Evolutionary conservation across 1,140 invertebrate species (phyloP).

Genomic region (Ooceraea biroi): DNA sequence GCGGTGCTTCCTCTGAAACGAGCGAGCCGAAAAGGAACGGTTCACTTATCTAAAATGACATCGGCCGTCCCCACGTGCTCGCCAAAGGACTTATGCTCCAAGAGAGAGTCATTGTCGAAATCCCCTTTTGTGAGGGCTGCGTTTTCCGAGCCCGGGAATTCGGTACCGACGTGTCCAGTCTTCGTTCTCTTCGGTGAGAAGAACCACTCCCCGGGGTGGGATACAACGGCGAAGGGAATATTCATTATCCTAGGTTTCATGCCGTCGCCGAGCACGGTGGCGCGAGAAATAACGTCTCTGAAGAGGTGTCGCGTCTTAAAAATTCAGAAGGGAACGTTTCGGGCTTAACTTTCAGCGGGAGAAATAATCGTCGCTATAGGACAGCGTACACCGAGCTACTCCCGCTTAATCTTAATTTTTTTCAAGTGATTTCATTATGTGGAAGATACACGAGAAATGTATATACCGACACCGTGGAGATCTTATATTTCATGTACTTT

Average conservation of each 20-base stretch:
- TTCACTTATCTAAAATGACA: conserved; percentile 86
- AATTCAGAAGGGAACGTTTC: conserved; percentile 22
- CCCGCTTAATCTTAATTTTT: conserved; percentile 52
- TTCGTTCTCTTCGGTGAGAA: conserved; percentile 43
- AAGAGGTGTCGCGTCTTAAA: conserved; percentile 39
- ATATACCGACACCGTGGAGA: not conserved
- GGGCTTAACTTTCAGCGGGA: conserved; percentile 39
- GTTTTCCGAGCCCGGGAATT: conserved; percentile 39
- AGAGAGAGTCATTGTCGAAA: conserved; percentile 44
- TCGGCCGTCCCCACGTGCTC: conserved; percentile 77
- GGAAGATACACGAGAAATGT: not conserved
- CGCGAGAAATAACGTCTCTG: conserved; percentile 17
- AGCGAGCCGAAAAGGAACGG: conserved; percentile 77
- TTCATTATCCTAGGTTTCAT: conserved; percentile 45
- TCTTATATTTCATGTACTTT: conserved; percentile 5
- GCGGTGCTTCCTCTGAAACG: conserved; percentile 58
- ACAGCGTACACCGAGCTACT: not conserved
- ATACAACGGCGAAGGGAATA: conserved; percentile 18
- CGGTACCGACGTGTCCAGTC: conserved; percentile 38
- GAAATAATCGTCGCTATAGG: conserved; percentile 29
- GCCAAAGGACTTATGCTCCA: conserved; percentile 73
- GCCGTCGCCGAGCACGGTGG: not conserved
- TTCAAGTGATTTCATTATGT: conserved; percentile 49
- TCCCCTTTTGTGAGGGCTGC: conserved; percentile 32
- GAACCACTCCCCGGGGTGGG: conserved; percentile 10